phyloP scores from a whole-genome alignment of 2,888 invertebrate genomes.

The Heliothis peltigera region DNA sequence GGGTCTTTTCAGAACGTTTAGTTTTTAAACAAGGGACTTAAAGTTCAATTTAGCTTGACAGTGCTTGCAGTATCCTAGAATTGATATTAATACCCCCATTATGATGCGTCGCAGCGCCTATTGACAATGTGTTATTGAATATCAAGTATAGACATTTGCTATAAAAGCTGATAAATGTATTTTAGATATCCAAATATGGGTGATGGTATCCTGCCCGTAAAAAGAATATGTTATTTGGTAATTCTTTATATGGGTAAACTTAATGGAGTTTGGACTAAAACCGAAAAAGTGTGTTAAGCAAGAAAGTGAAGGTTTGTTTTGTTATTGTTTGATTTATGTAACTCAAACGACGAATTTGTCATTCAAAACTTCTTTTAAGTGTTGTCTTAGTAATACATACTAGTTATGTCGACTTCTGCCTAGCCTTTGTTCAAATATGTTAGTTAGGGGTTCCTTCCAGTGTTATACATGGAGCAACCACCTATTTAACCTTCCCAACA shows the following conservation, averaged over 20 bases:
- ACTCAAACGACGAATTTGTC: too few relatives aligned
- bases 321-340: too few relatives aligned
- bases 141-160: slow-evolving; percentile 61
- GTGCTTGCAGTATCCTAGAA: slow-evolving; percentile 57
- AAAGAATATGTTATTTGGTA: slow-evolving; percentile 27
- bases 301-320: neutral
- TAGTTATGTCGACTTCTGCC: too few relatives aligned
- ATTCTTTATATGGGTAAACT: slow-evolving; percentile 5
- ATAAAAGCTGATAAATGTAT: slow-evolving; percentile 51
- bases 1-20: slow-evolving; percentile 46
- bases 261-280: slow-evolving; percentile 1
- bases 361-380: too few relatives aligned
- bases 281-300: neutral
- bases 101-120: slow-evolving; percentile 68
- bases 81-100: slow-evolving; percentile 67
- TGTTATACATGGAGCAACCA: too few relatives aligned
- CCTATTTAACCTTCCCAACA: too few relatives aligned
- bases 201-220: slow-evolving; percentile 43
- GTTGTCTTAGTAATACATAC: too few relatives aligned
- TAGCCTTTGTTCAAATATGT: too few relatives aligned
- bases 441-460: too few relatives aligned
- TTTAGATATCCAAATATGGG: slow-evolving; percentile 63
- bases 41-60: slow-evolving; percentile 49
- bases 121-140: slow-evolving; percentile 66
- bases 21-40: slow-evolving; percentile 45